Percentiles rank a stretch among this genome's conserved stretches.
These are phyloP conservation scores for Caranx ignobilis DNA, from an alignment of 2,113 vertebrate genomes.

Conservation along the genomic window DNA sequence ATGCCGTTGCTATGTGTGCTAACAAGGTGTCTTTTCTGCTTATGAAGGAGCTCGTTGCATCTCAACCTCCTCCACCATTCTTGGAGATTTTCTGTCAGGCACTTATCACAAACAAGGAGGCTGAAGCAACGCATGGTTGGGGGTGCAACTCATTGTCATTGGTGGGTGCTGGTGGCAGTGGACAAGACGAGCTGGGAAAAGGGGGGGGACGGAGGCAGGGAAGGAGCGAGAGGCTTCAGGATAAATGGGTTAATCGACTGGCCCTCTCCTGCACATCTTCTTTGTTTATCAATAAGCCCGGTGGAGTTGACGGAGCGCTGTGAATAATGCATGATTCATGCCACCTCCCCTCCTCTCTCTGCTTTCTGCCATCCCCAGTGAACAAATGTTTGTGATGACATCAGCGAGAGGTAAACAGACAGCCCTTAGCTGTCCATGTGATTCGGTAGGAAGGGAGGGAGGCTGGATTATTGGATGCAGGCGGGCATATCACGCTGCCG, in stretches of 20 bases:
- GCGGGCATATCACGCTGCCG: slow-evolving; percentile 61
- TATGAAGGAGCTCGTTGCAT: slow-evolving; percentile 45
- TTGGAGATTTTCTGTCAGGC: slow-evolving; percentile 62
- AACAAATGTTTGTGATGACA: slow-evolving; percentile 92
- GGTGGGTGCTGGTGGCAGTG: slow-evolving; percentile 49
- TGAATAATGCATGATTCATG: slow-evolving; percentile 90
- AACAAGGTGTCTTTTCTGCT: slow-evolving; percentile 69
- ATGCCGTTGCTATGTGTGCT: neutral
- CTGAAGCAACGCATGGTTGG: slow-evolving; percentile 13
- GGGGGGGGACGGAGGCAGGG: slow-evolving; percentile 33
- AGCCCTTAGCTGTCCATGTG: slow-evolving; percentile 65
- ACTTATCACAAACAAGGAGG: slow-evolving; percentile 66
- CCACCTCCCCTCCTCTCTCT: slow-evolving; percentile 54
- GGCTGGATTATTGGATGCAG: slow-evolving; percentile 70
- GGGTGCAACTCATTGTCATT: slow-evolving; percentile 41
- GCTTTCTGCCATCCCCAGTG: slow-evolving; percentile 83
- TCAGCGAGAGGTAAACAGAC: slow-evolving; percentile 89
- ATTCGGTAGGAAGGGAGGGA: slow-evolving; percentile 32
- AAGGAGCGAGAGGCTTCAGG: slow-evolving; percentile 76
- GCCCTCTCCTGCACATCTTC: slow-evolving; percentile 87
- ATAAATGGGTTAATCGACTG: slow-evolving; percentile 92
- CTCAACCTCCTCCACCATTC: slow-evolving; percentile 21
- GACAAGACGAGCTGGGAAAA: slow-evolving; percentile 42
- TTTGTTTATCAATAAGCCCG: slow-evolving; percentile 91
- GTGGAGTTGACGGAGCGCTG: slow-evolving; percentile 84